Evolutionary conservation across 2,888 invertebrate genomes (phyloP).

Genomic region (Perizoma affinitatum): DNA sequence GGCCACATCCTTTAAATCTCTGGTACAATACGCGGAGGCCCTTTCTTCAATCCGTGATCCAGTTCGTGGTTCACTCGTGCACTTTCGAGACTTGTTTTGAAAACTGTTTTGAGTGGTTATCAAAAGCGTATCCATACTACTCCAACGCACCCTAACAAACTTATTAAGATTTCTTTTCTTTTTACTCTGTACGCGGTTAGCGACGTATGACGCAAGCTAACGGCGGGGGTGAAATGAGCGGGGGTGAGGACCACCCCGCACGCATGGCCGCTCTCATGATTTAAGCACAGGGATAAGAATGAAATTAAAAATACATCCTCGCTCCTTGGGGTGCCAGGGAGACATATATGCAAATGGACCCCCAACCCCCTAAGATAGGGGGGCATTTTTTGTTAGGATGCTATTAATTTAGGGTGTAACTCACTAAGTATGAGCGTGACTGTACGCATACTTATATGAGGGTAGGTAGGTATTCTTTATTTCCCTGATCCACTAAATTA

Average conservation of each 20-base stretch:
- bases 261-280: slow-evolving; percentile 85
- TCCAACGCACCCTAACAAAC: slow-evolving; percentile 79
- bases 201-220: slow-evolving; percentile 83
- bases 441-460: slow-evolving; percentile 60
- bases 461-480: slow-evolving; percentile 51
- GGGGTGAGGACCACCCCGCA: slow-evolving; percentile 64
- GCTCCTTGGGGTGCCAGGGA: slow-evolving; percentile 81
- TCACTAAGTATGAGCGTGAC: slow-evolving; percentile 67
- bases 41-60: no score
- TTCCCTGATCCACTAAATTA: slow-evolving; percentile 77
- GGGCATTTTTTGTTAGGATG: slow-evolving; percentile 82
- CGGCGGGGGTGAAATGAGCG: slow-evolving; percentile 55
- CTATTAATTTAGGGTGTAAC: slow-evolving; percentile 84
- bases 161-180: slow-evolving; percentile 85
- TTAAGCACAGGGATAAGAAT: slow-evolving; percentile 84
- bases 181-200: slow-evolving; percentile 83
- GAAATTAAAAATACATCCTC: slow-evolving; percentile 85
- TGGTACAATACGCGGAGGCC: no score
- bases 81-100: neutral
- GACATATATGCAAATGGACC: slow-evolving; percentile 84
- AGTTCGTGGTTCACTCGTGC: no score
- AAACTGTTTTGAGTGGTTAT: neutral
- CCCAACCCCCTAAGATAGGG: slow-evolving; percentile 75
- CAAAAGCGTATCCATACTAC: slow-evolving; percentile 56
- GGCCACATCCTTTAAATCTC: no score